Percentiles rank a stretch among this genome's conserved stretches.
These are phyloP conservation scores for Austrolebias charrua DNA, from an alignment of 2,797 vertebrate genomes.

Conservation along the genomic window DNA sequence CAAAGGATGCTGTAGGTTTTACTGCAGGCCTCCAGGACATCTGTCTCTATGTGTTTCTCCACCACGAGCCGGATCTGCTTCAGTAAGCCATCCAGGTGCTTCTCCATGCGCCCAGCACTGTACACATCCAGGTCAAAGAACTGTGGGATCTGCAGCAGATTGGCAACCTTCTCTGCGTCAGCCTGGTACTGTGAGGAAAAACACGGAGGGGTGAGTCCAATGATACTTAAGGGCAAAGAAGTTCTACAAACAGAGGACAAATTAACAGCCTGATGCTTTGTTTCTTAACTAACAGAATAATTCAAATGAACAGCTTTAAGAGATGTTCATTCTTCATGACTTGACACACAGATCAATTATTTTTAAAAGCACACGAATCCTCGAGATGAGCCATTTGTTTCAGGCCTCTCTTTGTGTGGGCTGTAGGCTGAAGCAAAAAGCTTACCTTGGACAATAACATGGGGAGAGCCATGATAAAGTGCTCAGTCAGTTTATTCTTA, in stretches of 20 bases:
- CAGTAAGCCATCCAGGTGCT: slow-evolving; percentile 93
- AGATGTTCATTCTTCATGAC: slow-evolving; percentile 18
- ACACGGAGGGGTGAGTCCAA: not conserved
- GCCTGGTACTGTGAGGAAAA: slow-evolving; percentile 85
- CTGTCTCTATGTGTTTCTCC: slow-evolving; percentile 95
- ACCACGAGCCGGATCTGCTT: slow-evolving; percentile 98
- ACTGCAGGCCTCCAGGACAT: slow-evolving; percentile 98
- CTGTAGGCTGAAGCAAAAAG: not conserved
- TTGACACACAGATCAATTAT: slow-evolving; percentile 23
- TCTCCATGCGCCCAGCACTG: slow-evolving; percentile 83
- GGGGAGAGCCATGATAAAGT: slow-evolving; percentile 98
- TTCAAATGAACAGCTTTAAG: slow-evolving; percentile 22
- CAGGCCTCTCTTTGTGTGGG: slow-evolving; percentile 4
- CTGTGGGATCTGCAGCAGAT: slow-evolving; percentile 97
- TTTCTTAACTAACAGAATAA: not conserved
- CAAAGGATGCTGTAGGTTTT: slow-evolving; percentile 99
- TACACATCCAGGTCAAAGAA: slow-evolving; percentile 99
- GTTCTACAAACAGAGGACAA: not conserved
- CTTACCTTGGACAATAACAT: slow-evolving; percentile 97
- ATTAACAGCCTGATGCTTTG: slow-evolving; percentile 1
- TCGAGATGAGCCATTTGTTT: slow-evolving; percentile 26
- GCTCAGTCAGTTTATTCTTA: slow-evolving; percentile 97
- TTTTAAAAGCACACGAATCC: slow-evolving; percentile 37
- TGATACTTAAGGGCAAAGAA: not conserved
- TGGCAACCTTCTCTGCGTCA: slow-evolving; percentile 97